These are phyloP conservation scores for Chrysocyon brachyurus DNA, from an alignment of 2,797 vertebrate genomes.

Conservation along the genomic window DNA sequence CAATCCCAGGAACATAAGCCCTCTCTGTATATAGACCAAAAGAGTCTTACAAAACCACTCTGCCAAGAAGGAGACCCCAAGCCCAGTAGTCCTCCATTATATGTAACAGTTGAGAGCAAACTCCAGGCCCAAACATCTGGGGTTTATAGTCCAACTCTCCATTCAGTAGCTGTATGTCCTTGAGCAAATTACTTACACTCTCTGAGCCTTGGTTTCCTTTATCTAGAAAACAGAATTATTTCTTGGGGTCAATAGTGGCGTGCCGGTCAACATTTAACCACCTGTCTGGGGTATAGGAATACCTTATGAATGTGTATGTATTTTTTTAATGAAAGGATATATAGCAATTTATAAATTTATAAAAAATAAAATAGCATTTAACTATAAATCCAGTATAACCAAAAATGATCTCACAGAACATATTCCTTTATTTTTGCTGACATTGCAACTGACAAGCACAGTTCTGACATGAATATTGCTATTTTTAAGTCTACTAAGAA, in stretches of 20 bases:
- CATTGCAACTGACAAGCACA: background rate
- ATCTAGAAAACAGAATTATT: background rate
- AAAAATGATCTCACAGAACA: slow-evolving; percentile 3
- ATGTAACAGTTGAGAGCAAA: background rate
- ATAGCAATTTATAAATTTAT: background rate
- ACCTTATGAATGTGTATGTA: too few species aligned
- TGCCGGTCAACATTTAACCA: background rate
- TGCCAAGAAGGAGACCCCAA: background rate
- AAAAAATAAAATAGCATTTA: background rate
- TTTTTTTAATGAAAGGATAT: background rate
- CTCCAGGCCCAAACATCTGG: background rate
- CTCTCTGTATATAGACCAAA: background rate
- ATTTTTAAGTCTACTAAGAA: background rate
- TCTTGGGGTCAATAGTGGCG: background rate
- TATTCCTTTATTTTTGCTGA: slow-evolving; percentile 9
- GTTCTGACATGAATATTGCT: background rate
- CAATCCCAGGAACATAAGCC: background rate
- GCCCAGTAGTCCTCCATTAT: background rate
- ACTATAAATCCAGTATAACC: background rate
- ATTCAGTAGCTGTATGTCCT: background rate
- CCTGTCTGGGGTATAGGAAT: background rate
- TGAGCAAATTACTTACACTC: background rate
- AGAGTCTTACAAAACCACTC: background rate
- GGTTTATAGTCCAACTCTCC: background rate
- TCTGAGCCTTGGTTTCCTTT: background rate